Conservation (phyloP, 2,888 invertebrate genomes). For the Agonum fuliginosum region DNA sequence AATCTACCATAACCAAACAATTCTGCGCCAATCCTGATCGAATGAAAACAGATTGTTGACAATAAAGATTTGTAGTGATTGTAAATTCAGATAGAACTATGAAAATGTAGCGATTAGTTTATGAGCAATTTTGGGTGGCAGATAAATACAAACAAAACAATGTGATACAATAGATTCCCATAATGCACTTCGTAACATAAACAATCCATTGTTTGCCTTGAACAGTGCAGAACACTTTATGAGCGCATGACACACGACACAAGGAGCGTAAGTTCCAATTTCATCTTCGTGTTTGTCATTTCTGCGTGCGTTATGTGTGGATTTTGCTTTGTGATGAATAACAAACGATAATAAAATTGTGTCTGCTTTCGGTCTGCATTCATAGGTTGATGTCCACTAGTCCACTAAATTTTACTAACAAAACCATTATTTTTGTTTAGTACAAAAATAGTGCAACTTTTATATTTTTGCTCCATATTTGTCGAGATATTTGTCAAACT, state of each 20-base stretch:
- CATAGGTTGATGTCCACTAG: background rate
- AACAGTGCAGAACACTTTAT: background rate
- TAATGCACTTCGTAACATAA: constrained; percentile 30
- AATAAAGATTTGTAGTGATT: constrained; percentile 13
- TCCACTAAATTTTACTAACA: background rate
- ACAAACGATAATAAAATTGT: background rate
- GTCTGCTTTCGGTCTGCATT: too few relatives aligned
- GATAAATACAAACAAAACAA: constrained; percentile 30
- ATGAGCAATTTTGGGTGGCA: background rate
- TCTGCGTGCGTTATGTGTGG: background rate
- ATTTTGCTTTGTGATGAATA: constrained; percentile 22
- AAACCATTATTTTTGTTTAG: background rate
- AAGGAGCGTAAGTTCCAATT: constrained; percentile 1
- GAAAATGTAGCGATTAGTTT: constrained; percentile 16
- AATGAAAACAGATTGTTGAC: constrained; percentile 6
- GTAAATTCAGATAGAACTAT: constrained; percentile 4
- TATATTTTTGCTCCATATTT: too few relatives aligned
- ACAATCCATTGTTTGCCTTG: constrained; percentile 22
- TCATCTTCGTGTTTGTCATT: constrained; percentile 22
- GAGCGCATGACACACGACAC: constrained; percentile 19
- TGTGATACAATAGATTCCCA: constrained; percentile 7
- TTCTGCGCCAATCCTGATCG: background rate
- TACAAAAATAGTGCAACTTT: too few relatives aligned
- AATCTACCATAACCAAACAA: background rate
- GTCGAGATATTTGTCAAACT: background rate